Base-by-base conservation (phyloP, 2,888 invertebrate genomes). In the Papilio protenor region DNA sequence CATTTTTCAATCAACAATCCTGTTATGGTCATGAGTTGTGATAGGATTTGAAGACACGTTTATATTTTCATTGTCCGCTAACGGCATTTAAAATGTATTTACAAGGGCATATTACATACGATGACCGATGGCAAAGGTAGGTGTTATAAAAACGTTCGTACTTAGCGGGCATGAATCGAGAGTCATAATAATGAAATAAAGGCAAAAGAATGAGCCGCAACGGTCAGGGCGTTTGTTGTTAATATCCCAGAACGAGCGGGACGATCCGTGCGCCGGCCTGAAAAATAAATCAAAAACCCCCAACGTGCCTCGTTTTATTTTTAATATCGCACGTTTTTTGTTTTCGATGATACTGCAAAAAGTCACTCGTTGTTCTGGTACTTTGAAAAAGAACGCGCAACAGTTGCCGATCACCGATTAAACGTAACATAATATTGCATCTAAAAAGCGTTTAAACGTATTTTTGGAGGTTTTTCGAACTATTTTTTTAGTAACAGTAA, bases 111-210 rank as follows among this genome's bases (percentile, higher is more conserved):
- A 2, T 18, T 10, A 40, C n/a, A 40, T n/a, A 40, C 18, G 45
- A 45, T n/a, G 64, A 1, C 6, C 27, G 45, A 1, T 21, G 45
- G 66, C 45, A 82, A 80, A 79, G 80, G 79, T 79, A 49, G 74
- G 74, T 78, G 81, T 80, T 83, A 86, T 86, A 87, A 87, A 88
- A 88, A 82, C 84, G 84, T 84, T 83, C 84, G 85, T 82, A 80
- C 72, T 82, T 85, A 85, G 85, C 84, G 85, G 84, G 84, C 81
- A 83, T 82, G 84, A 84, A 85, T 85, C 84, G 84, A 82, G 83
- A 81, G 81, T 85, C 87, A 87, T 88, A 86, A 86, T 87, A 87
- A 89, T 87, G 83, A 85, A 88, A 88, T 87, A 87, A 89, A 88
- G 84, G 86, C 86, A 81, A 85, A 86, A 86, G 82, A 84, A 84